Evolutionary conservation across 2,888 invertebrate genomes (phyloP).

Genomic region (Acronicta psi): DNA sequence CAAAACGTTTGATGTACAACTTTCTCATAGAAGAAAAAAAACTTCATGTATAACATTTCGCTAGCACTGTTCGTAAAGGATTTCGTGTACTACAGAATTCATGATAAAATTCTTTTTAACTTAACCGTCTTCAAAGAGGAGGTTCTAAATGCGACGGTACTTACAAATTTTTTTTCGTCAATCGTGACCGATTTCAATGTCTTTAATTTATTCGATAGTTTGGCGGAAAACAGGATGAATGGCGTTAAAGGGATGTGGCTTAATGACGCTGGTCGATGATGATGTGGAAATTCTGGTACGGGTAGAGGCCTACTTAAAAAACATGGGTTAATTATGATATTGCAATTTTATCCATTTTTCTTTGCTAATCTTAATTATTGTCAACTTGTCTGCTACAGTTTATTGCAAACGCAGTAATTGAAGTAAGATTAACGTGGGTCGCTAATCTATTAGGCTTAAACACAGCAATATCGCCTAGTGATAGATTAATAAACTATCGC

Average conservation of each 20-base stretch:
- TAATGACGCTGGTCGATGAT: too few relatives aligned
- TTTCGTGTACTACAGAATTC: background rate
- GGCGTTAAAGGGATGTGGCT: too few relatives aligned
- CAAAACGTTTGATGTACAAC: constrained; percentile 62
- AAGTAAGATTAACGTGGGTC: constrained; percentile 43
- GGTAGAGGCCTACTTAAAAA: too few relatives aligned
- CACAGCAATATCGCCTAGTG: constrained; percentile 31
- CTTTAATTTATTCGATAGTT: too few relatives aligned
- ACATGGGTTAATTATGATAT: too few relatives aligned
- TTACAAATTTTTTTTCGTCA: too few relatives aligned
- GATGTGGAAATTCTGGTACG: too few relatives aligned
- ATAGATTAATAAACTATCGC: constrained; percentile 50
- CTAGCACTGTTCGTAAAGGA: constrained; percentile 37
- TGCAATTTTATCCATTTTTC: constrained; percentile 2
- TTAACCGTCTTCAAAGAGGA: too few relatives aligned
- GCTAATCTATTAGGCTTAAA: constrained; percentile 39
- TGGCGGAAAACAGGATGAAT: too few relatives aligned
- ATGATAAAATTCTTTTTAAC: background rate
- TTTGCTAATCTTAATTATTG: constrained; percentile 21
- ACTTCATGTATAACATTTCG: constrained; percentile 55
- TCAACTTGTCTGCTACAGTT: constrained; percentile 20
- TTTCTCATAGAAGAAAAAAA: constrained; percentile 52
- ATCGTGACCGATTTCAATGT: too few relatives aligned
- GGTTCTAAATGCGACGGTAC: too few relatives aligned
- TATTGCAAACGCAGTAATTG: constrained; percentile 29